Percentiles rank a stretch among this genome's conserved stretches.
Evolutionary conservation across 2,797 vertebrate genomes (phyloP).

Genomic region (Spinibarbus caldwelli): DNA sequence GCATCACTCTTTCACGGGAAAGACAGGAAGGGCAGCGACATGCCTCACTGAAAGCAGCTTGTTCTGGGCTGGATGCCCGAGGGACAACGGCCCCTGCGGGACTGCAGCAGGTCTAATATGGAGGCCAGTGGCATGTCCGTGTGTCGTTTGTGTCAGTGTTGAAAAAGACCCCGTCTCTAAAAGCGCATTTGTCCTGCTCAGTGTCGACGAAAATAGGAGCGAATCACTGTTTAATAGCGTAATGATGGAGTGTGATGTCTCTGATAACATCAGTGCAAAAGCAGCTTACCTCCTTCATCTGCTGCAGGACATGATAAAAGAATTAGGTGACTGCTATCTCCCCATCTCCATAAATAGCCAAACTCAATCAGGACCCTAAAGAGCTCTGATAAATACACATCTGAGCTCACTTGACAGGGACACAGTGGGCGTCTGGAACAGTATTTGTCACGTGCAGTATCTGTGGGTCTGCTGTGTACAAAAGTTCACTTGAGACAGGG

Average conservation of each 20-base stretch:
- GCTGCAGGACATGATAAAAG: slow-evolving; percentile 57
- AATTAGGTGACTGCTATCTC: slow-evolving; percentile 60
- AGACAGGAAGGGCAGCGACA: slow-evolving; percentile 37
- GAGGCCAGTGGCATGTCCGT: slow-evolving; percentile 62
- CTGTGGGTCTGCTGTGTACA: background rate
- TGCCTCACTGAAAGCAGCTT: slow-evolving; percentile 43
- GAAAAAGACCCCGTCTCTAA: slow-evolving; percentile 78
- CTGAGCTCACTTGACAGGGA: slow-evolving; percentile 55
- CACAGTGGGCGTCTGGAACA: slow-evolving; percentile 41
- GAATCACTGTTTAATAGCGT: slow-evolving; percentile 77
- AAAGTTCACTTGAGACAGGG: background rate
- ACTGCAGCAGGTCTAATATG: slow-evolving; percentile 47
- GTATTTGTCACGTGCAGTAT: slow-evolving; percentile 45
- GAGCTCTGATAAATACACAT: slow-evolving; percentile 59
- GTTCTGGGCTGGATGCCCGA: slow-evolving; percentile 44
- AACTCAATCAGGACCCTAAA: slow-evolving; percentile 57
- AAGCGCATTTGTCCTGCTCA: slow-evolving; percentile 77
- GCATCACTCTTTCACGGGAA: slow-evolving; percentile 40
- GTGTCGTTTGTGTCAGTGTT: slow-evolving; percentile 76
- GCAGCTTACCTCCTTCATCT: slow-evolving; percentile 52
- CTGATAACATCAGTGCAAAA: slow-evolving; percentile 59
- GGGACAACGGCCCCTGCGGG: slow-evolving; percentile 28
- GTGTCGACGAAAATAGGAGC: slow-evolving; percentile 73
- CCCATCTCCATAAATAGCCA: slow-evolving; percentile 63
- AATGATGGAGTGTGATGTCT: slow-evolving; percentile 71